These are phyloP conservation scores for Balanococcus diminutus DNA, from an alignment of 2,888 invertebrate species.

Conservation along the genomic window DNA sequence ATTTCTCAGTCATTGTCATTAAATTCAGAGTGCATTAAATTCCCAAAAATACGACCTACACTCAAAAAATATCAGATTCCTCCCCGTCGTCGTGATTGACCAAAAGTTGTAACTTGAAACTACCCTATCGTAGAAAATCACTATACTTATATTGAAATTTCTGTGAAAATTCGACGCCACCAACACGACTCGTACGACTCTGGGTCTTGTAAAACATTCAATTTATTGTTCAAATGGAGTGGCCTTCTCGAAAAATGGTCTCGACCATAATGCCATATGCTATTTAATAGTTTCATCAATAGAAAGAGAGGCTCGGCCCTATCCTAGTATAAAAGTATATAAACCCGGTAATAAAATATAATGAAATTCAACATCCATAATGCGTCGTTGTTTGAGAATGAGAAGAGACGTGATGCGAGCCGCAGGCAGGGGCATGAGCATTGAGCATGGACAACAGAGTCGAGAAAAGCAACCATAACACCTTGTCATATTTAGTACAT, in stretches of 20 bases:
- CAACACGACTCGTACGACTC: background rate
- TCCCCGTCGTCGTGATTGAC: background rate
- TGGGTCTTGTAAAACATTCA: background rate
- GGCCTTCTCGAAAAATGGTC: background rate
- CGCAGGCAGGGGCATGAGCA: background rate
- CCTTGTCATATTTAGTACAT: background rate
- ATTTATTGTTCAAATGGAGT: background rate
- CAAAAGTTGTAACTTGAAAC: too few relatives aligned
- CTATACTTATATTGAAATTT: background rate
- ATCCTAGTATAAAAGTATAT: background rate
- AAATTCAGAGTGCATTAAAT: too few relatives aligned
- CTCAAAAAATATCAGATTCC: too few relatives aligned
- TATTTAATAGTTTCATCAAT: background rate
- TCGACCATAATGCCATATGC: background rate
- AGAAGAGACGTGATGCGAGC: background rate
- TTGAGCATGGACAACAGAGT: too few relatives aligned
- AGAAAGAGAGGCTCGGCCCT: background rate
- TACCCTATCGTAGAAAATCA: too few relatives aligned
- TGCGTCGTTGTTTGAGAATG: background rate
- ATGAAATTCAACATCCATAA: conserved; percentile 3
- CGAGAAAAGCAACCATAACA: background rate
- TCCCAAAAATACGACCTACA: too few relatives aligned
- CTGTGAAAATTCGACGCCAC: background rate
- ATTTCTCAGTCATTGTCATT: too few relatives aligned
- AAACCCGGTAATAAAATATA: conserved; percentile 17